Conservation (phyloP, 2,113 vertebrate species). For the Psammodynastes pulverulentus region DNA sequence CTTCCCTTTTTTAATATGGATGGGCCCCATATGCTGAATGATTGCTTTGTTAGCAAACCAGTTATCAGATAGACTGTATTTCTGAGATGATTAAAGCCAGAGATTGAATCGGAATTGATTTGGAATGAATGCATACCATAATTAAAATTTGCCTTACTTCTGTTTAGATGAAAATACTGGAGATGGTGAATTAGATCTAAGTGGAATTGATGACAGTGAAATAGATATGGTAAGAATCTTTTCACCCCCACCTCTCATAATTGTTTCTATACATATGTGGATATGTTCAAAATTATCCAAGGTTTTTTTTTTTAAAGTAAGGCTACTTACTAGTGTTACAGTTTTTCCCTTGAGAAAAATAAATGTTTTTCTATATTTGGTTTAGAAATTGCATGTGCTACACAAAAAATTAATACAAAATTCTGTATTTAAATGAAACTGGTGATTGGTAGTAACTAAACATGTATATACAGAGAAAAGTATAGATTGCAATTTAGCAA, state of each 20-base stretch:
- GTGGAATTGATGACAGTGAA: constrained; percentile 91
- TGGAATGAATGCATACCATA: constrained; percentile 17
- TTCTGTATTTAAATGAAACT: neutral
- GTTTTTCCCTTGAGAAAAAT: neutral
- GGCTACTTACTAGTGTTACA: neutral
- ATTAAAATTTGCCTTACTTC: constrained; percentile 49
- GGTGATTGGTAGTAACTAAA: neutral
- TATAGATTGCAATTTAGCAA: neutral
- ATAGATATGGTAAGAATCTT: constrained; percentile 84
- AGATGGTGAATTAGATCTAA: constrained; percentile 91
- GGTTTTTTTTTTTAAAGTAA: neutral
- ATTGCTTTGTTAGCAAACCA: constrained; percentile 1
- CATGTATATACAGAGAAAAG: neutral
- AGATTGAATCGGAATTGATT: constrained; percentile 10
- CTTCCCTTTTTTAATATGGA: neutral
- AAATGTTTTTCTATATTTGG: neutral
- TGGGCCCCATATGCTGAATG: constrained; percentile 23
- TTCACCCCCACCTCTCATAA: neutral
- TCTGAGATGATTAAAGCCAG: neutral
- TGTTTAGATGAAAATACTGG: constrained; percentile 74
- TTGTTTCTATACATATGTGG: neutral
- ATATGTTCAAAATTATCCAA: neutral
- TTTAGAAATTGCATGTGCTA: neutral
- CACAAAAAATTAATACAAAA: neutral
- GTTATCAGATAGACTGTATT: constrained; percentile 3